Base-by-base conservation (phyloP, 1,140 invertebrate genomes). In the Drosophila bifasciata region DNA sequence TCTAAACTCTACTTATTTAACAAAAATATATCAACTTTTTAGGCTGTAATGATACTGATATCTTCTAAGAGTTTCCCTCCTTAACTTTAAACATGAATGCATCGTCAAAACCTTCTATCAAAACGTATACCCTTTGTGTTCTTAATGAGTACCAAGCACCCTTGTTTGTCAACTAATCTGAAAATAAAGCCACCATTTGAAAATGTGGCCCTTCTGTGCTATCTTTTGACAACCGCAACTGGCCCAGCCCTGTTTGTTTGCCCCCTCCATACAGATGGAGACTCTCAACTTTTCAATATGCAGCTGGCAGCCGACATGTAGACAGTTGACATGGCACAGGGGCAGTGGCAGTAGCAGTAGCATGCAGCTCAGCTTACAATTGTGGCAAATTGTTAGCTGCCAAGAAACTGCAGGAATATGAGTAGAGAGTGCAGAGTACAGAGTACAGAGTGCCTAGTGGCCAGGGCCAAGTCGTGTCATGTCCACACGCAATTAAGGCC, bases 281-380 rank as follows among this genome's bases (percentile, higher is more conserved):
- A 70, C 75, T 80, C 73, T 73, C 61, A 85, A 80, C 71, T 72
- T 79, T 59, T 67, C 59, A 76, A 80, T 68, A 76, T 75, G 63
- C 64, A 66, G 43, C 28, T 49, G 60, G n/a, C 45, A n/a, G 23
- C 28, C 25, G 39, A 45, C 50, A 61, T 28, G 40, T 61, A 46
- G 60, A 25, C 40, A 52, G 58, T 40, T 68, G 72, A 53, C 57
- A 64, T 57, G 55, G 48, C 50, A 9, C 21, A 57, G 36, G 40
- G 41, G 25, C 21, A 17, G 43, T 36, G 32, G 36, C 41, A 45
- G 51, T 45, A n/a, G 44, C 56, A 44, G 9, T 25, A 52, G 49
- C 40, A 48, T 44, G 44, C 39, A 43, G 39, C n/a, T 25, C 16
- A 55, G 70, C 63, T 23, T 50, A 41, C 55, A 53, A 28, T 61